phyloP scores from a whole-genome alignment of 2,888 invertebrate species.

The Sarcophaga rosellei region DNA sequence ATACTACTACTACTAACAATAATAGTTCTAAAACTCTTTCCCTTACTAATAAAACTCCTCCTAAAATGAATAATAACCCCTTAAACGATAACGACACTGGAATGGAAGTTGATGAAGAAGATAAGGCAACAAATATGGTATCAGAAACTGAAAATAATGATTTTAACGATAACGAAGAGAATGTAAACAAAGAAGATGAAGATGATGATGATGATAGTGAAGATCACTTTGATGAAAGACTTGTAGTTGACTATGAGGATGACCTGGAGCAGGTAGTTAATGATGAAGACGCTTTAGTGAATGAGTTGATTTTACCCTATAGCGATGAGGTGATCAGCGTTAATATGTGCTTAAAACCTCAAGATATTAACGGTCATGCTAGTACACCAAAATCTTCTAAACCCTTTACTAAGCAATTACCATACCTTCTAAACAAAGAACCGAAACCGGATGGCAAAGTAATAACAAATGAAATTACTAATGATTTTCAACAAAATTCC shows the following conservation, averaged over 20 bases:
- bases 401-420: neutral
- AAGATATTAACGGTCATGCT: constrained; percentile 53
- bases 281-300: constrained; percentile 58
- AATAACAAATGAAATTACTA: constrained; percentile 65
- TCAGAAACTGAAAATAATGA: neutral
- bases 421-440: constrained; percentile 18
- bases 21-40: constrained; percentile 67
- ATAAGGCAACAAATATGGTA: constrained; percentile 36
- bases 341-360: neutral
- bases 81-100: constrained; percentile 60
- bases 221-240: constrained; percentile 75
- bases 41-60: constrained; percentile 70
- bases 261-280: constrained; percentile 51
- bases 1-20: constrained; percentile 67
- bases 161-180: neutral
- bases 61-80: constrained; percentile 55
- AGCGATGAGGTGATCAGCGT: constrained; percentile 55
- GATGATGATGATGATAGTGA: constrained; percentile 67
- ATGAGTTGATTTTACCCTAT: constrained; percentile 60
- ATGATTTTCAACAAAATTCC: constrained; percentile 73
- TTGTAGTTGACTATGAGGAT: constrained; percentile 73
- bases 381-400: constrained; percentile 71
- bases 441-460: constrained; percentile 66
- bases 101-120: constrained; percentile 71
- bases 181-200: neutral